Base-by-base conservation (phyloP, 2,888 invertebrate genomes). In the Catotricha subobsoleta region DNA sequence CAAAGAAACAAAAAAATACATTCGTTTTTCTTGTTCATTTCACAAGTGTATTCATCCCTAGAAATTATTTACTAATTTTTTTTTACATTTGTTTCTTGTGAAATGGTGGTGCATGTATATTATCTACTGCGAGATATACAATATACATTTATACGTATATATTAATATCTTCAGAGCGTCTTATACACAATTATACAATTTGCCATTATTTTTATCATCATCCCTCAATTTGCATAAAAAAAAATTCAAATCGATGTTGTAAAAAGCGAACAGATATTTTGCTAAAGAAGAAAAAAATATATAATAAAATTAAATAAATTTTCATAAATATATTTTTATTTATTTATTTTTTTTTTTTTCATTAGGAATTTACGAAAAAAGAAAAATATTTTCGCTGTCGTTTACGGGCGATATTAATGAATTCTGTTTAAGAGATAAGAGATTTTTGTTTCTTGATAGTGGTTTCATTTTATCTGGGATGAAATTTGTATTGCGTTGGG, bases 141-240 rank as follows among this genome's bases (percentile, higher is more conserved):
- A n/a, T 29, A 29, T 29, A 10, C 5, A 29, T 29, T 29, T 29
- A 8, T 25, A 25, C 9, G 9, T 25, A 25, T 25, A 25, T 25
- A 25, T 25, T 8, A 8, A 25, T 25, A 8, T 25, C 9, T 25
- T 25, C 9, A 25, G 25, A 8, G 25, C 6, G 25, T 10, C 6
- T 37, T 18, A 38, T 28, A 27, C 20, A 21, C 38, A 38, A 38
- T 38, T 38, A 38, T 38, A 38, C 28, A 38, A 38, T 39, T 39
- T 39, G 19, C 21, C 21, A 18, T 33, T 16, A 19, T 40, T 40
- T 40, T 31, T 40, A 20, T 40, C 33, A 27, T 35, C 35, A 42
- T 42, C 42, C 42, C 39, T 42, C 28, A 38, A 42, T 42, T 42
- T 42, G 36, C 42, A 42, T 42, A 42, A 42, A 38, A n/a, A n/a